Percentiles rank a stretch among this genome's conserved stretches.
Conservation (phyloP, 2,113 vertebrate genomes). For the Gnathonemus longibarbis region DNA sequence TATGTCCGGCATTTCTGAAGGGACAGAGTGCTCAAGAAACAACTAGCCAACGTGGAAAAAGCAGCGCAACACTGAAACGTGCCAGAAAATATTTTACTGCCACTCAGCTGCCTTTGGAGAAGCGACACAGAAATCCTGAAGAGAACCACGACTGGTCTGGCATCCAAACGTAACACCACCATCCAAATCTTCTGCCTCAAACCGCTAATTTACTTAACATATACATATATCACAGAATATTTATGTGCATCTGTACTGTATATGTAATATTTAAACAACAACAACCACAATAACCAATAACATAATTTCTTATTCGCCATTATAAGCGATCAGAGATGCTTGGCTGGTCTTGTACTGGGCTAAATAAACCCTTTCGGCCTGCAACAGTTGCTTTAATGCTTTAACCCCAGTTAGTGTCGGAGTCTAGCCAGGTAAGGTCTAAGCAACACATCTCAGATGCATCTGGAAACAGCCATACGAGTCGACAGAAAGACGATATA, state of each 20-base stretch:
- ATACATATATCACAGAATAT: neutral
- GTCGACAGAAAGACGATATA: neutral
- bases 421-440: neutral
- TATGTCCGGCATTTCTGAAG: neutral
- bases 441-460: neutral
- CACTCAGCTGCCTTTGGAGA: neutral
- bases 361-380: neutral
- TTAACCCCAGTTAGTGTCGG: neutral
- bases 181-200: neutral
- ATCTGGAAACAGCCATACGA: neutral
- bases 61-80: neutral
- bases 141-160: neutral
- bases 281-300: neutral
- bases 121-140: neutral
- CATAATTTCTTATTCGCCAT: neutral
- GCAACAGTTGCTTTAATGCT: neutral
- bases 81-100: neutral
- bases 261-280: slow-evolving; percentile 1
- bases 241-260: neutral
- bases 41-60: neutral
- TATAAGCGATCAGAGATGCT: neutral
- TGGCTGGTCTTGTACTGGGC: neutral
- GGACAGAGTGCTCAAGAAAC: no score
- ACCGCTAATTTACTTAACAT: neutral
- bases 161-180: neutral